phyloP scores from a whole-genome alignment of 2,888 invertebrate genomes.

The Matsumyia berberina region DNA sequence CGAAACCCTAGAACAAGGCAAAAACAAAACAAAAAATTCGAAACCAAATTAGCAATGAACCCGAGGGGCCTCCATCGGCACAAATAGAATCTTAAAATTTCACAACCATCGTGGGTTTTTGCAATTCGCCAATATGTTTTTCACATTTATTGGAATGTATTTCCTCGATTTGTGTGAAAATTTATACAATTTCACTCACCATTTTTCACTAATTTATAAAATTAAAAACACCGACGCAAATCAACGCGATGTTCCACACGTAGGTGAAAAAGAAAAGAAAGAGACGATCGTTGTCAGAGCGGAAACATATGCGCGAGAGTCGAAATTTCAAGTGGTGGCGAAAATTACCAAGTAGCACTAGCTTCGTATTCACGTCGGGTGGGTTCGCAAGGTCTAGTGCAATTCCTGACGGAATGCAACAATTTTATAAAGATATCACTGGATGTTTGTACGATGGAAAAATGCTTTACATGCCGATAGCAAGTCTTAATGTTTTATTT shows the following conservation, averaged over 20 bases:
- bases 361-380: not conserved
- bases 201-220: slow-evolving; percentile 81
- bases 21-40: slow-evolving; percentile 53
- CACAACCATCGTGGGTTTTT: slow-evolving; percentile 66
- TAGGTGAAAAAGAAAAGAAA: slow-evolving; percentile 82
- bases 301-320: slow-evolving; percentile 73
- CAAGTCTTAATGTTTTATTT: too few relatives aligned
- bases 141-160: slow-evolving; percentile 1
- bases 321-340: slow-evolving; percentile 5
- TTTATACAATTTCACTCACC: slow-evolving; percentile 80
- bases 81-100: slow-evolving; percentile 69
- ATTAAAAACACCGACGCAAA: slow-evolving; percentile 81
- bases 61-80: not conserved
- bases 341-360: slow-evolving; percentile 12
- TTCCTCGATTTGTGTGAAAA: slow-evolving; percentile 50
- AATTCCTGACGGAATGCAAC: not conserved
- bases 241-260: slow-evolving; percentile 82
- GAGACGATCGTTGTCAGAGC: slow-evolving; percentile 75
- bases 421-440: too few relatives aligned
- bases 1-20: slow-evolving; percentile 97
- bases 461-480: too few relatives aligned
- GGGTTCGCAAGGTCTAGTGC: slow-evolving; percentile 5
- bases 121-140: not conserved
- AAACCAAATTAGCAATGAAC: slow-evolving; percentile 13
- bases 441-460: too few relatives aligned